Evolutionary conservation across 2,888 invertebrate species (phyloP), one percentile per base, ranked within the genome.

Genomic region (Podabrus alpinus): DNA sequence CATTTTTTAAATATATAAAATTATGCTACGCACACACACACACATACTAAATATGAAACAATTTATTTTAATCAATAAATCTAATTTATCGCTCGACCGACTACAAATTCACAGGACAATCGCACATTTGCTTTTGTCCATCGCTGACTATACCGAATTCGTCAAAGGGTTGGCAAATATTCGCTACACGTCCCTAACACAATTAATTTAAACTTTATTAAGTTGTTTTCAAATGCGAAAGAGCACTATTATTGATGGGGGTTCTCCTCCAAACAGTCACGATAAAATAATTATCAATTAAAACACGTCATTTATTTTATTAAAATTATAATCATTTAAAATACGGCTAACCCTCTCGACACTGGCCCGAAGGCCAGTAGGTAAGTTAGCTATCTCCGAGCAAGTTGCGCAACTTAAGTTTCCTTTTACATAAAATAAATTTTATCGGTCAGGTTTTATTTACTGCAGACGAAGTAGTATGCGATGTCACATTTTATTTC

Each of bases 71-170:
- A 86, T 86, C 86, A 83, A 86, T 85, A 82, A 82, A 85, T 85
- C 84, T 85, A 86, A 86, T 86, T 86, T 85, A 81, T 82, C 83
- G 84, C 82, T 82, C 84, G 82, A 84, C 82, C 83, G 83, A 82
- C 83, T 85, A 82, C 85, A 83, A 84, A 86, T 86, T 86, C 85
- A 85, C 86, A 84, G 84, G 85, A 86, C 86, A 86, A 85, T 86
- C 85, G 84, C 85, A 84, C 82, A 82, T 82, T 82, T 78, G 82
- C 82, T 81, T 83, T 84, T 82, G 83, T 84, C 82, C 77, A 75
- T 79, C 79, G 79, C 77, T 71, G 79, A 76, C 76, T 78, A 82
- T 82, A 78, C 79, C 81, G 82, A 83, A 82, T 83, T 83, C 81
- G 83, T 81, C 83, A 81, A 83, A 84, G 85, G 85, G 85, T 84